Evolutionary conservation across 2,888 invertebrate species (phyloP), one percentile per base, ranked within the genome.

Genomic region (Dichetophora obliterata): DNA sequence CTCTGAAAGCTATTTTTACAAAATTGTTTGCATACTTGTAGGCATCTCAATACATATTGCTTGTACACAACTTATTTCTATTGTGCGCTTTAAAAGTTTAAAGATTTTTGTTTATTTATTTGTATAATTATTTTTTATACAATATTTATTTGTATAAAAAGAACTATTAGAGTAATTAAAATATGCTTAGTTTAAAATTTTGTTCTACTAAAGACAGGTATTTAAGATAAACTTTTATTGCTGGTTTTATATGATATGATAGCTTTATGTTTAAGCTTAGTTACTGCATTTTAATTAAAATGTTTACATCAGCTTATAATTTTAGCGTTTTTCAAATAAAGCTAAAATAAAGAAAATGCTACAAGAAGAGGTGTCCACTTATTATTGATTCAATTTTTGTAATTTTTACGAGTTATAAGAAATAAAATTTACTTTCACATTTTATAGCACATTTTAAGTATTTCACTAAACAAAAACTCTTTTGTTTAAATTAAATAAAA

Each of bases 51-150:
- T 14, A 3, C 27, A 27, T 16, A 59, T 22, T 59, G 11, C 27
- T 59, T 24, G 14, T 2, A 43, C 43, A 43, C 2, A 2, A 43
- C 8, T 8, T 37, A 6, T 37, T 37, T 37, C 37, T 37, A 8
- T 43, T 43, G 43, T 43, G 14, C n/a, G 8, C 37, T 1, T 37
- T 6, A 8, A 37, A 8, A 37, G 3, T 3, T 37, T 6, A 11
- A 43, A 11, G 43, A 11, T 43, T 43, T 14, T 71, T 75, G 11
- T 65, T 65, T 34, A 66, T 63, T 59, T 48, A 65, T 71, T 63
- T 63, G 6, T n/a, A n/a, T n/a, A n/a, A n/a, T 63, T 31, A 14
- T 59, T 27, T 61, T 61, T n/a, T n/a, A n/a, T n/a, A n/a, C n/a
- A n/a, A n/a, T 34, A 66, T 63, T 59, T 48, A 65, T 71, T 63